phyloP scores from a whole-genome alignment of 1,140 invertebrate genomes.

The Leptoteleia sp. region DNA sequence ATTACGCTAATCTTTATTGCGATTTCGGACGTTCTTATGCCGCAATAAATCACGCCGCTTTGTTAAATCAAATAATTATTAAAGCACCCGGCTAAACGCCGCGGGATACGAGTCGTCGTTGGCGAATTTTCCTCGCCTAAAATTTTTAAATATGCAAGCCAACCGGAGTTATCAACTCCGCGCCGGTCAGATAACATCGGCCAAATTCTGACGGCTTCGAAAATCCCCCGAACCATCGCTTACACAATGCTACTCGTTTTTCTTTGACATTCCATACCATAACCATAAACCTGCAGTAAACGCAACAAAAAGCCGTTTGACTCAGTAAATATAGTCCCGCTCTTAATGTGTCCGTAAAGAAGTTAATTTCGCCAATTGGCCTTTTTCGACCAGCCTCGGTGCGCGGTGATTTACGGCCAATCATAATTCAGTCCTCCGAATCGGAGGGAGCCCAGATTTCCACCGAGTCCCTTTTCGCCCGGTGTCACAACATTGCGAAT shows the following conservation, averaged over 20 bases:
- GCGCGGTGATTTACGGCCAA: constrained; percentile 15
- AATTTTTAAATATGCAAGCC: too few relatives aligned
- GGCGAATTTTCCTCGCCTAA: too few relatives aligned
- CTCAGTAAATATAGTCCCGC: constrained; percentile 31
- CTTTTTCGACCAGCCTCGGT: constrained; percentile 8
- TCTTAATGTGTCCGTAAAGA: constrained; percentile 17
- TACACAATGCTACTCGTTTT: constrained; percentile 37
- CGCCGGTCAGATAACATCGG: constrained; percentile 30
- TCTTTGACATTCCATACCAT: constrained; percentile 8
- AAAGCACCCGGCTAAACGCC: constrained; percentile 16
- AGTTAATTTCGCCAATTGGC: constrained; percentile 44
- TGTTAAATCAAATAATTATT: constrained; percentile 47
- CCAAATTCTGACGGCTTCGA: constrained; percentile 30
- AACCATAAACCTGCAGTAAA: constrained; percentile 33
- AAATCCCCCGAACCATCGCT: constrained; percentile 26
- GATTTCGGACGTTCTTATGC: constrained; percentile 24
- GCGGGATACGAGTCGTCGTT: background rate
- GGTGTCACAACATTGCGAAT: constrained; percentile 18
- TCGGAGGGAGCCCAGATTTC: background rate
- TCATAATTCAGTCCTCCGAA: constrained; percentile 9
- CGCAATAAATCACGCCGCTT: constrained; percentile 26
- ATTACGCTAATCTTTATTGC: constrained; percentile 48
- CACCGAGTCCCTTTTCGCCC: background rate
- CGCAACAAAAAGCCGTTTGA: constrained; percentile 39
- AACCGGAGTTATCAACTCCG: constrained; percentile 37